Percentiles rank a stretch among this genome's conserved stretches.
Conservation (phyloP, 2,888 invertebrate species). For the Minunthozetes semirufus region DNA sequence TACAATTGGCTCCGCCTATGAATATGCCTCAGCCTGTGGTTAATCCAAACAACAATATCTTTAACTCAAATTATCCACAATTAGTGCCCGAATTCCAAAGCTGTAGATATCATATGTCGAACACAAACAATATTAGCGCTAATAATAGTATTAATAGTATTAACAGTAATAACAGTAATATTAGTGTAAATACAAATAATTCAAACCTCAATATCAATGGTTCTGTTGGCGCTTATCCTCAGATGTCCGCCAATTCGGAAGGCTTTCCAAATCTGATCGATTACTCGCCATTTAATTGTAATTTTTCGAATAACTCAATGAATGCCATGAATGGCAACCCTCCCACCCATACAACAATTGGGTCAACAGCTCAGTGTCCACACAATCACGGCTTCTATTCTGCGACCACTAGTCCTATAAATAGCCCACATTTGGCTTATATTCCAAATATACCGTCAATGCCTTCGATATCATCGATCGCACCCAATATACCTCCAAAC, state of each 20-base stretch:
- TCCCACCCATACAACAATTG: neutral
- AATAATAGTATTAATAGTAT: neutral
- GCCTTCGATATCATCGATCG: neutral
- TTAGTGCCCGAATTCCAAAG: slow-evolving; percentile 2
- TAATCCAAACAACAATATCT: neutral
- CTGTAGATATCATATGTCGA: slow-evolving; percentile 11
- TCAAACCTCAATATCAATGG: neutral
- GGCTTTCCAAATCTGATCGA: neutral
- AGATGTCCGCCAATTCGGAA: neutral
- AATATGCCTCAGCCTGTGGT: neutral
- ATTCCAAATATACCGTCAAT: slow-evolving; percentile 30
- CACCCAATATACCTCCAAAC: slow-evolving; percentile 22
- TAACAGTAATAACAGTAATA: slow-evolving; percentile 9
- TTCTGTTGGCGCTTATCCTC: neutral
- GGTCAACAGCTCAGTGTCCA: slow-evolving; percentile 36
- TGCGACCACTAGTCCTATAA: slow-evolving; percentile 27
- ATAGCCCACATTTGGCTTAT: slow-evolving; percentile 20
- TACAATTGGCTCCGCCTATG: slow-evolving; percentile 12
- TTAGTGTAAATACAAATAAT: neutral
- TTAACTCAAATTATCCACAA: neutral
- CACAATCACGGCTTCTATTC: slow-evolving; percentile 34
- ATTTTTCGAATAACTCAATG: slow-evolving; percentile 35
- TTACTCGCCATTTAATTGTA: slow-evolving; percentile 24
- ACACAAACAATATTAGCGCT: neutral
- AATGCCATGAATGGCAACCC: slow-evolving; percentile 45